These are phyloP conservation scores for Amphiprion percula DNA, from an alignment of 2,113 vertebrate genomes.

Conservation along the genomic window DNA sequence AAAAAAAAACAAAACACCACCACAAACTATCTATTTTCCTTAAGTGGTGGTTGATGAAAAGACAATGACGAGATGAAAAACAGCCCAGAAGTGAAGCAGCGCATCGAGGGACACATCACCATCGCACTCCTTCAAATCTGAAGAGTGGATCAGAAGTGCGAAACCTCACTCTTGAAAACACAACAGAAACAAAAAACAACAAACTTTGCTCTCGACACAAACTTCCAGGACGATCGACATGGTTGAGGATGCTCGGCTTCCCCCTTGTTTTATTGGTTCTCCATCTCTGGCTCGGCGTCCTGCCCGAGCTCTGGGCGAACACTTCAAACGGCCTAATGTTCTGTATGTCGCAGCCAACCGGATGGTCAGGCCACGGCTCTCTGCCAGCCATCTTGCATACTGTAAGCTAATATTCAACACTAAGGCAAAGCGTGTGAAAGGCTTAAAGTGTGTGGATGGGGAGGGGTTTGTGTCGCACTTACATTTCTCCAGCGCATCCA, in stretches of 20 bases:
- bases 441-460: slow-evolving; percentile 51
- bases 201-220: slow-evolving; percentile 56
- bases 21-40: slow-evolving; percentile 47
- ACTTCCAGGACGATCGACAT: slow-evolving; percentile 50
- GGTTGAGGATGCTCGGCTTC: slow-evolving; percentile 53
- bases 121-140: slow-evolving; percentile 57
- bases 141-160: slow-evolving; percentile 32
- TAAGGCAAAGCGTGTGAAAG: slow-evolving; percentile 44
- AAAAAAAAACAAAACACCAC: not conserved
- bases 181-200: not conserved
- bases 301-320: slow-evolving; percentile 60
- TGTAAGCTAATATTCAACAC: slow-evolving; percentile 66
- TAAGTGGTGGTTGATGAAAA: slow-evolving; percentile 66
- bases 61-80: slow-evolving; percentile 67
- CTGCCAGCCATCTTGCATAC: slow-evolving; percentile 66
- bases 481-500: slow-evolving; percentile 99
- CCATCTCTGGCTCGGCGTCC: slow-evolving; percentile 43
- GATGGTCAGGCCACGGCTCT: slow-evolving; percentile 58
- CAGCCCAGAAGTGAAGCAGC: slow-evolving; percentile 56
- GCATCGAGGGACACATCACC: slow-evolving; percentile 19
- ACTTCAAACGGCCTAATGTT: slow-evolving; percentile 76
- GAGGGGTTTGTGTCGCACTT: slow-evolving; percentile 75
- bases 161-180: slow-evolving; percentile 35
- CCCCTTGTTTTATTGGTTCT: slow-evolving; percentile 37
- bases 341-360: slow-evolving; percentile 67